Evolutionary conservation across 1,140 invertebrate species (phyloP).

Genomic region (Varroa destructor): DNA sequence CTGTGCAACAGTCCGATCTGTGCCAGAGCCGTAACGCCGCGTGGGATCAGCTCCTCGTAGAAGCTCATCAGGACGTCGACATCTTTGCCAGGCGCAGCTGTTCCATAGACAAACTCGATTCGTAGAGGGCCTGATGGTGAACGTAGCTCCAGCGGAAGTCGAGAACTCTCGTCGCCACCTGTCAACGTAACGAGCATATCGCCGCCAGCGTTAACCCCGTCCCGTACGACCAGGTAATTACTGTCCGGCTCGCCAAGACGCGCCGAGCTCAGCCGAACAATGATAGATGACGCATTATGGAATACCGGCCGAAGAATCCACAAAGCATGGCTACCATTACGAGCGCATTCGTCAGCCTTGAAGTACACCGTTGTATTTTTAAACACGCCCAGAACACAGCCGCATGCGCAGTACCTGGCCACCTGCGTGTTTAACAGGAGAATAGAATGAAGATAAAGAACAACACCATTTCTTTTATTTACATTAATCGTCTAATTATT

Average conservation of each 20-base stretch:
- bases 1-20: slow-evolving; percentile 24
- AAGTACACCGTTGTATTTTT: slow-evolving; percentile 25
- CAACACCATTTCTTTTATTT: too few species aligned
- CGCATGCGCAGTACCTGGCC: slow-evolving; percentile 14
- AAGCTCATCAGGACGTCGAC: slow-evolving; percentile 24
- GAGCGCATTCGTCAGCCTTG: slow-evolving; percentile 8
- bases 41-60: slow-evolving; percentile 21
- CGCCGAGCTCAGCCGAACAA: slow-evolving; percentile 1
- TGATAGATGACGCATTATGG: slow-evolving; percentile 22
- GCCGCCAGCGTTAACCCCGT: slow-evolving; percentile 31
- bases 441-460: background rate
- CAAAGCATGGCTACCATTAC: slow-evolving; percentile 3
- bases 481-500: too few species aligned
- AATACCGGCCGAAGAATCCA: slow-evolving; percentile 12
- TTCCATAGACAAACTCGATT: slow-evolving; percentile 3
- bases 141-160: slow-evolving; percentile 15
- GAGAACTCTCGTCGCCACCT: background rate
- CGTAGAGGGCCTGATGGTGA: slow-evolving; percentile 4
- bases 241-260: slow-evolving; percentile 3
- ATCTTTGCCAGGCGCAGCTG: background rate
- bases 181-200: slow-evolving; percentile 30
- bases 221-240: slow-evolving; percentile 31
- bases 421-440: background rate
- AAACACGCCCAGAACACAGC: slow-evolving; percentile 18
- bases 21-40: slow-evolving; percentile 5